Percentiles rank a stretch among this genome's conserved stretches.
Conservation (phyloP, 2,113 vertebrate genomes). For the Ifrita kowaldi region DNA sequence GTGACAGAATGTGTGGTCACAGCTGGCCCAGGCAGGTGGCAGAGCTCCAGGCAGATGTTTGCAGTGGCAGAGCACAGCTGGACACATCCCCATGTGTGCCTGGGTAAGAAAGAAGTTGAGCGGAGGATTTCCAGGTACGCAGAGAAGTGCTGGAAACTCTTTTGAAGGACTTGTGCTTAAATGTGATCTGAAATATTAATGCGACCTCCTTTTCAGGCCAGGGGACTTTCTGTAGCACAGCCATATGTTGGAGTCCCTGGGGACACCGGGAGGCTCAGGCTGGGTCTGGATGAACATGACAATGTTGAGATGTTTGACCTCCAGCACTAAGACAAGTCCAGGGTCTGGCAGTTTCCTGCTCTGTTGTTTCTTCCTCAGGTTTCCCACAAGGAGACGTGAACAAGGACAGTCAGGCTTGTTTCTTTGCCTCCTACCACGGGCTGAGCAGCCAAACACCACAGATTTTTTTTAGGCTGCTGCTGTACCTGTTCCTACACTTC, state of each 20-base stretch:
- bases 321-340: background rate
- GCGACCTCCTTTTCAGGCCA: background rate
- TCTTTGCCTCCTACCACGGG: fast-evolving
- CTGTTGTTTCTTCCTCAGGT: background rate
- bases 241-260: background rate
- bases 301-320: background rate
- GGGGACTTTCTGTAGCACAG: background rate
- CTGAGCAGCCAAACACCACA: background rate
- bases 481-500: background rate
- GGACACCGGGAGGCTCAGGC: background rate
- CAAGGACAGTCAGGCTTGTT: background rate
- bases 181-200: slow-evolving; percentile 5
- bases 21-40: background rate
- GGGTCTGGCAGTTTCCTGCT: background rate
- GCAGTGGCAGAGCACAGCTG: background rate
- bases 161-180: background rate
- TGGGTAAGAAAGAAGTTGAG: background rate
- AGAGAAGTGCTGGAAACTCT: background rate
- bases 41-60: background rate
- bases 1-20: background rate
- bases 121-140: background rate
- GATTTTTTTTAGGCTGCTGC: background rate
- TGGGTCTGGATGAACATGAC: background rate
- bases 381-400: background rate
- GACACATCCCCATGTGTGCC: fast-evolving